Percentiles rank a stretch among this genome's conserved stretches.
phyloP scores from a whole-genome alignment of 1,140 invertebrate genomes.

The Gonioctena quinquepunctata region DNA sequence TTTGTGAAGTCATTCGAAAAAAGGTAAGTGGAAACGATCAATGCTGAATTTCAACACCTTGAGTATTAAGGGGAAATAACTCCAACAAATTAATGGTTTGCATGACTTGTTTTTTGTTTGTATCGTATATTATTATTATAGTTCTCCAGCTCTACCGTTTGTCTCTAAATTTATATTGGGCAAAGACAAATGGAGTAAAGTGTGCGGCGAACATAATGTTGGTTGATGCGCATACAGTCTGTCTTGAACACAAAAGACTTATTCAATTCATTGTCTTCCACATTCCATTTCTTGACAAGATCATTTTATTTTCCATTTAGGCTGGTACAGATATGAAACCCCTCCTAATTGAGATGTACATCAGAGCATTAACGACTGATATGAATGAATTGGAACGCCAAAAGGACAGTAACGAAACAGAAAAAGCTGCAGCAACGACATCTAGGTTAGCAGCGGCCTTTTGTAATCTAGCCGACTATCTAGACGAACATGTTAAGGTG shows the following conservation, averaged over 20 bases:
- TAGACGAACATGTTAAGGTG: slow-evolving; percentile 61
- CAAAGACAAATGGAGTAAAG: too few species aligned
- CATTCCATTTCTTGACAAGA: too few species aligned
- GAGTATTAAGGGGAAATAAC: too few species aligned
- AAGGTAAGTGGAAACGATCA: slow-evolving; percentile 35
- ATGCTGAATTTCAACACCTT: slow-evolving; percentile 10
- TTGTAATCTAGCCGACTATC: slow-evolving; percentile 62
- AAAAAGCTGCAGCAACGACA: slow-evolving; percentile 60
- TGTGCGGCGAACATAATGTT: too few species aligned
- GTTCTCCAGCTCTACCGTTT: too few species aligned
- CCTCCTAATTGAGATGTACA: slow-evolving; percentile 73
- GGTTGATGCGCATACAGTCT: too few species aligned
- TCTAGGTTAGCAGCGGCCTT: slow-evolving; percentile 63
- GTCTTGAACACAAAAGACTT: too few species aligned
- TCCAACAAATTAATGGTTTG: too few species aligned
- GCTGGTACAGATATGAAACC: slow-evolving; percentile 65
- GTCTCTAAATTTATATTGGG: too few species aligned
- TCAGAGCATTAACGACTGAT: slow-evolving; percentile 72
- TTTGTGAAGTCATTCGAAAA: slow-evolving; percentile 45
- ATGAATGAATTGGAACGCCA: slow-evolving; percentile 75
- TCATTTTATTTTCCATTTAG: slow-evolving; percentile 58
- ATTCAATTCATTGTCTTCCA: too few species aligned
- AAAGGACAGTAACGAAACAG: slow-evolving; percentile 61
- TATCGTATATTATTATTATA: too few species aligned
- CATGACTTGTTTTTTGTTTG: too few species aligned